Evolutionary conservation across 2,888 invertebrate species (phyloP).

Genomic region (Microdon myrmicae): DNA sequence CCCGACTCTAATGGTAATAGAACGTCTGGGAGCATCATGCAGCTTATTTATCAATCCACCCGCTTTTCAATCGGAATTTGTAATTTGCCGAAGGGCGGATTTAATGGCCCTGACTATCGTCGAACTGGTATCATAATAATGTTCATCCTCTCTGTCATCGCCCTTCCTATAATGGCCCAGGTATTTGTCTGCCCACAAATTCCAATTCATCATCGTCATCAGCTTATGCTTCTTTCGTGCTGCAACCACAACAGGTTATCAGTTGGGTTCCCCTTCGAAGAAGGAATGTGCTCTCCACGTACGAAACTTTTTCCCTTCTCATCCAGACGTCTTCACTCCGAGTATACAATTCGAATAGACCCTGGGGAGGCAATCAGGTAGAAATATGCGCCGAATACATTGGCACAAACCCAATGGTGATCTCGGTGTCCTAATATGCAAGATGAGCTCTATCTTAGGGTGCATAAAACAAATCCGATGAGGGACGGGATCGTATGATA

Average conservation of each 20-base stretch:
- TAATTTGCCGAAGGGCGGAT: constrained; percentile 41
- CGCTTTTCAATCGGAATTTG: too few species aligned
- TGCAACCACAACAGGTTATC: constrained; percentile 45
- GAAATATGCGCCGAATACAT: constrained; percentile 33
- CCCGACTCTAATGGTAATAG: too few species aligned
- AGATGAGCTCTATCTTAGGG: constrained; percentile 39
- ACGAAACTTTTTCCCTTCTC: too few species aligned
- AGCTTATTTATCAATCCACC: too few species aligned
- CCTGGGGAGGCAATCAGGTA: constrained; percentile 22
- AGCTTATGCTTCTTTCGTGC: constrained; percentile 12
- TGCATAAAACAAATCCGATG: constrained; percentile 48
- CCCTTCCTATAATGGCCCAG: constrained; percentile 21
- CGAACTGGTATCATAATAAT: too few species aligned
- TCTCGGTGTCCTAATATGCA: constrained; percentile 48
- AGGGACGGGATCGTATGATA: too few species aligned
- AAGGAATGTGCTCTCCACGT: too few species aligned
- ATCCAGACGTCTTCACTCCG: neutral
- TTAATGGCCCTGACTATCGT: constrained; percentile 40
- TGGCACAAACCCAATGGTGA: constrained; percentile 43
- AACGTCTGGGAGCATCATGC: too few species aligned
- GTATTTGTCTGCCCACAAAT: constrained; percentile 23
- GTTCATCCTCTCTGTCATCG: constrained; percentile 26
- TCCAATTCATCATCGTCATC: constrained; percentile 44
- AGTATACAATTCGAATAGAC: constrained; percentile 1
- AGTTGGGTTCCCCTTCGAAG: too few species aligned